These are phyloP conservation scores for Caloenas nicobarica DNA, from an alignment of 2,113 vertebrate genomes.

Conservation along the genomic window DNA sequence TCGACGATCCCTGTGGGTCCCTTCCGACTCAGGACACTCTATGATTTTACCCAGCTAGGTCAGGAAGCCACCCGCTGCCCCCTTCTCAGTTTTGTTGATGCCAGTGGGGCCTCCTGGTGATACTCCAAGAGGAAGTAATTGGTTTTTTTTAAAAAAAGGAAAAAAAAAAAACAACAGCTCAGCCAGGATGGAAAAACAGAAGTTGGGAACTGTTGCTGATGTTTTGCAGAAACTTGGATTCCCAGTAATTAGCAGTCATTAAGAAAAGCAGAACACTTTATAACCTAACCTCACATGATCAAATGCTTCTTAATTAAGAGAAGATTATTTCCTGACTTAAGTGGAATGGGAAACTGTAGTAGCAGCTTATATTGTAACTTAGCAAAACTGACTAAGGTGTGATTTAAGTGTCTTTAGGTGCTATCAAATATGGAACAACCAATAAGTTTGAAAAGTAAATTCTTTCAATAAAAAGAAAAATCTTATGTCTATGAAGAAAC, in stretches of 20 bases:
- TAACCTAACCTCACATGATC: background rate
- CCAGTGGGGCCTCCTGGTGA: background rate
- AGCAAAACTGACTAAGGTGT: background rate
- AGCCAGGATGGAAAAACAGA: background rate
- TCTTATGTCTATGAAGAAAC: background rate
- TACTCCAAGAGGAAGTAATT: background rate
- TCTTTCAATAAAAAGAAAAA: background rate
- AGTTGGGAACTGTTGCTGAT: background rate
- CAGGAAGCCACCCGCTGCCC: background rate
- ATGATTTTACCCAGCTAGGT: background rate
- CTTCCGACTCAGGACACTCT: no score
- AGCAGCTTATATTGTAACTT: background rate
- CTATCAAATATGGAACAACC: background rate
- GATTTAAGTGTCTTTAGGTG: background rate
- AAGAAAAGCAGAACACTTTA: background rate
- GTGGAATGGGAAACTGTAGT: background rate
- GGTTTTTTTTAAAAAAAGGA: background rate
- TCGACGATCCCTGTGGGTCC: no score
- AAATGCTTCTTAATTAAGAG: background rate
- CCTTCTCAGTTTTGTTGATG: background rate
- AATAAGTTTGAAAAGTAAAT: background rate
- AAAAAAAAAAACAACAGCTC: background rate
- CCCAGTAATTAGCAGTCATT: background rate
- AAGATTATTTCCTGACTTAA: background rate
- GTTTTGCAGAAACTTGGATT: background rate